Evolutionary conservation across 2,888 invertebrate genomes (phyloP), one percentile per base, ranked within the genome.

Genomic region (Sminthurinus aureus): DNA sequence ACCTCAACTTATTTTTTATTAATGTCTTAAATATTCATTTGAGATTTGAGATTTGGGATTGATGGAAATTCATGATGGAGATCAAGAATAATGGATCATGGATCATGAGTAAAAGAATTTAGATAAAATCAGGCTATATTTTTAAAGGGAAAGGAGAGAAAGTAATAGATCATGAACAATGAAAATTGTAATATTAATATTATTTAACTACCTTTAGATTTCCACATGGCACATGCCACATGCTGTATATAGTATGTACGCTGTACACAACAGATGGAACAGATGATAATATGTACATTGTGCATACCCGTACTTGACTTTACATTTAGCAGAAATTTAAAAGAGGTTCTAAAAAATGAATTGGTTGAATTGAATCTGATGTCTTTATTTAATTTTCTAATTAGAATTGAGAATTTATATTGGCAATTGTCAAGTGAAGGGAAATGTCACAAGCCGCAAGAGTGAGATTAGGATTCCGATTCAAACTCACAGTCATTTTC

Each of bases 311-410:
- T 20, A 69, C 20, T 20, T 20, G 2, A 69, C n/a, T 18, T 67
- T n/a, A 13, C 67, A 69, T 69, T 69, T 69, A 69, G 67, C 67
- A 69, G 20, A 18, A 69, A 69, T 69, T 0, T 69, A 26, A 26
- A 71, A 24, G 24, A 12, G 13, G 13, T 13, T 71, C 15, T 13
- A 4, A 71, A 24, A 71, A 71, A 71, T 71, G 11, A 71, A 71
- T 13, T 20, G 71, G 26, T 71, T 71, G 24, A 71, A 71, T 71
- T 71, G 26, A 26, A 26, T 26, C 24, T 71, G 11, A 26, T 26
- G 67, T 20, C n/a, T 69, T 69, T 20, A 69, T 69, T 69, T 69
- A n/a, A 20, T 69, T 69, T 69, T 24, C 24, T 71, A 71, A 71
- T 71, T 71, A 24, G 71, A 71, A 71, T 71, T 22, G 71, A 71